Percentiles rank a stretch among this genome's conserved stretches.
Conservation (phyloP, 2,113 vertebrate genomes). For the Salvator merianae region DNA sequence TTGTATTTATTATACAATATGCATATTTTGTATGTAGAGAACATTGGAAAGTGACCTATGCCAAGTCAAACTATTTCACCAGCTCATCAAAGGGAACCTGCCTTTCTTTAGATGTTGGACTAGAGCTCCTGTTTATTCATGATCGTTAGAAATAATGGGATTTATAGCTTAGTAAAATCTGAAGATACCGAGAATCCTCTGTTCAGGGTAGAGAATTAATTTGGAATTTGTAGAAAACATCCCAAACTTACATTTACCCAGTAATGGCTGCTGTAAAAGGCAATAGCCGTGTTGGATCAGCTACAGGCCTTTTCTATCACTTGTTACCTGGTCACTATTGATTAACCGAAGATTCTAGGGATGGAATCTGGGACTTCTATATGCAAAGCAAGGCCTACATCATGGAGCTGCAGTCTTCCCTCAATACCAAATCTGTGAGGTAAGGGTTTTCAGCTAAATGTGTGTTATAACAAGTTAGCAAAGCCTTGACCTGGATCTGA, state of each 20-base stretch:
- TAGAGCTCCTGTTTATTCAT: too few species aligned
- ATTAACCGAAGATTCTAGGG: too few species aligned
- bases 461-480: background rate
- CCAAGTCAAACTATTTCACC: background rate
- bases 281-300: background rate
- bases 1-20: background rate
- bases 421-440: background rate
- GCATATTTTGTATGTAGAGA: background rate
- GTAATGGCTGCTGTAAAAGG: too few species aligned
- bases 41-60: background rate
- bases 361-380: background rate
- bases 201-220: too few species aligned
- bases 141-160: too few species aligned
- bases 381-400: background rate
- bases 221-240: too few species aligned
- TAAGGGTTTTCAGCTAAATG: background rate
- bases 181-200: too few species aligned
- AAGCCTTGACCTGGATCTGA: background rate
- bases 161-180: too few species aligned
- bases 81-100: background rate
- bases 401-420: too few species aligned
- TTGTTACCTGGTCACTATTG: background rate
- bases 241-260: too few species aligned
- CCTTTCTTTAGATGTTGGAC: too few species aligned
- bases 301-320: background rate